Conservation (phyloP, 2,888 invertebrate species). For the Rosalia funebris region DNA sequence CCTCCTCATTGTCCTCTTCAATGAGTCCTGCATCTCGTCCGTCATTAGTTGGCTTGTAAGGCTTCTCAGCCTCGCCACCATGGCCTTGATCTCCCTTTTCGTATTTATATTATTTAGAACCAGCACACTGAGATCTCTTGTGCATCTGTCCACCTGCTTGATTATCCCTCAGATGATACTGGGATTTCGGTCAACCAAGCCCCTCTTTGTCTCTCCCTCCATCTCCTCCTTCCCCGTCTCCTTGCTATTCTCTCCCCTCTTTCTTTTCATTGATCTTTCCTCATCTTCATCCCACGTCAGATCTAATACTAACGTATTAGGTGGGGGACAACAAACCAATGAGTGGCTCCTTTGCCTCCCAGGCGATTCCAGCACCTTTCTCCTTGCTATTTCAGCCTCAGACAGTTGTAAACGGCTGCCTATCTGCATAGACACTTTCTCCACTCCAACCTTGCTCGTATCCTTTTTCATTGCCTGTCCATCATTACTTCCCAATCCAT, state of each 20-base stretch:
- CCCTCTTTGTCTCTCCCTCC: background rate
- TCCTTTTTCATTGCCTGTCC: no score
- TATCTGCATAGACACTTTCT: no score
- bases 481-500: no score
- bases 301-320: no score
- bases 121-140: background rate
- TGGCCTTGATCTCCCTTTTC: background rate
- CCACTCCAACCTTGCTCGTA: no score
- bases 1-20: no score
- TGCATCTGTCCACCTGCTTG: background rate
- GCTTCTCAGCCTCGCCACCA: background rate
- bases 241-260: background rate
- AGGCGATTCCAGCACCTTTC: no score
- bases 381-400: no score
- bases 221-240: background rate
- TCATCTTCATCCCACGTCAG: background rate
- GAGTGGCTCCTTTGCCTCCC: no score
- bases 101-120: background rate
- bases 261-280: background rate
- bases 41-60: background rate
- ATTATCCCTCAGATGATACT: background rate
- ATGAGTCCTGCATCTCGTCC: background rate
- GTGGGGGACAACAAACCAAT: no score
- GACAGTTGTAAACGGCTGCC: no score
- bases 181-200: no score